Evolutionary conservation across 2,797 vertebrate species (phyloP).

Genomic region (Remorina albescens): DNA sequence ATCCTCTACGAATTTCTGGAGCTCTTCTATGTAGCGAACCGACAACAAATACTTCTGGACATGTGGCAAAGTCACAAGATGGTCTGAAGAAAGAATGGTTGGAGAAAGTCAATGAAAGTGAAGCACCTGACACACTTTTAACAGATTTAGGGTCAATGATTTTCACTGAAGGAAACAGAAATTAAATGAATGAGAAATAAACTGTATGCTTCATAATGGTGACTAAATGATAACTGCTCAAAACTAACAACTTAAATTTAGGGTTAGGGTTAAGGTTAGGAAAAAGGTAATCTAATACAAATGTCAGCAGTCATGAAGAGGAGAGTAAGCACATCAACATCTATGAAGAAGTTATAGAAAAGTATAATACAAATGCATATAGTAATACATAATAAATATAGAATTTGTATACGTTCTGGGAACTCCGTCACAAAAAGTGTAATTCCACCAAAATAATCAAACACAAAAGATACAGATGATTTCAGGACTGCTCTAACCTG

Average conservation of each 20-base stretch:
- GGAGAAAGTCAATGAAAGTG: background rate
- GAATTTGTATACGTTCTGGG: no score
- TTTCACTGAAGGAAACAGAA: background rate
- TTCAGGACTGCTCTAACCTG: no score
- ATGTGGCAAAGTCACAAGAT: slow-evolving; percentile 91
- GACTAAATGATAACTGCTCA: background rate
- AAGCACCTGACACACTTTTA: background rate
- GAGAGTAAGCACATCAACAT: background rate
- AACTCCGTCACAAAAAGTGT: no score
- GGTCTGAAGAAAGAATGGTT: slow-evolving; percentile 78
- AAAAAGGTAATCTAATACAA: background rate
- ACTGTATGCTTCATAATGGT: no score
- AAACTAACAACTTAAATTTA: no score
- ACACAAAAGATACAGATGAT: no score
- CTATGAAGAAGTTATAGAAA: no score
- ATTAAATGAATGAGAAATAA: no score
- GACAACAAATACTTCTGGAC: slow-evolving; percentile 96
- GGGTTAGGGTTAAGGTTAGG: no score
- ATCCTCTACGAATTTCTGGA: slow-evolving; percentile 97
- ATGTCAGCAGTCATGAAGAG: background rate
- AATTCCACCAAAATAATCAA: no score
- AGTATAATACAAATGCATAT: no score
- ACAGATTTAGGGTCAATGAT: background rate
- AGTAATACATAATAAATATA: no score
- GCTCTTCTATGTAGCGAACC: slow-evolving; percentile 95